phyloP scores from a whole-genome alignment of 1,140 invertebrate species.

The Neodiprion pinetum region DNA sequence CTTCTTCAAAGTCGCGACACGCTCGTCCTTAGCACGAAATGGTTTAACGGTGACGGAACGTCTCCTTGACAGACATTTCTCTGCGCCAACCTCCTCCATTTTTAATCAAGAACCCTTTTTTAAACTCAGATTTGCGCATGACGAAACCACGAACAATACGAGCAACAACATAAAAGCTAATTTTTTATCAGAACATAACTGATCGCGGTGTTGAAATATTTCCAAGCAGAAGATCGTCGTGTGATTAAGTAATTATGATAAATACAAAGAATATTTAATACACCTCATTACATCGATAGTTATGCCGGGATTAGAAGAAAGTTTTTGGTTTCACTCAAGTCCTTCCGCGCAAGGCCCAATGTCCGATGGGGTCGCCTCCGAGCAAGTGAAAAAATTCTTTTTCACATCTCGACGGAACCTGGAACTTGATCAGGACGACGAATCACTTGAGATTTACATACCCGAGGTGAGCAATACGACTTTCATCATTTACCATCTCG shows the following conservation, averaged over 20 bases:
- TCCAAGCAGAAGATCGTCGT: background rate
- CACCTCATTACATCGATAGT: background rate
- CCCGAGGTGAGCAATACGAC: constrained; percentile 68
- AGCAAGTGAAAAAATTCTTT: constrained; percentile 82
- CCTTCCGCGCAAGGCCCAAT: constrained; percentile 63
- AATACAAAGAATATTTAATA: background rate
- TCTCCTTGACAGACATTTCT: constrained; percentile 59
- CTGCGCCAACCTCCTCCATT: constrained; percentile 56
- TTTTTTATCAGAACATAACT: background rate
- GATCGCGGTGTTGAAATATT: background rate
- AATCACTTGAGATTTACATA: constrained; percentile 78
- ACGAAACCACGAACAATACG: background rate
- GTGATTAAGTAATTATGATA: background rate
- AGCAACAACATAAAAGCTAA: background rate
- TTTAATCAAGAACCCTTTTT: constrained; percentile 48
- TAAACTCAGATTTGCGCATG: background rate
- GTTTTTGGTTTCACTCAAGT: constrained; percentile 48
- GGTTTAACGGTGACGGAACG: constrained; percentile 59
- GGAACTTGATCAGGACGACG: constrained; percentile 66
- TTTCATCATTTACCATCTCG: background rate
- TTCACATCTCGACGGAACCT: constrained; percentile 71
- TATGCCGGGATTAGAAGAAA: constrained; percentile 54
- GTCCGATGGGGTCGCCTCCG: constrained; percentile 73
- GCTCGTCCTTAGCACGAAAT: constrained; percentile 63
- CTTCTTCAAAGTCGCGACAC: constrained; percentile 63